Evolutionary conservation across 1,140 invertebrate genomes (phyloP).

Genomic region (Holcopasites calliopsidis): DNA sequence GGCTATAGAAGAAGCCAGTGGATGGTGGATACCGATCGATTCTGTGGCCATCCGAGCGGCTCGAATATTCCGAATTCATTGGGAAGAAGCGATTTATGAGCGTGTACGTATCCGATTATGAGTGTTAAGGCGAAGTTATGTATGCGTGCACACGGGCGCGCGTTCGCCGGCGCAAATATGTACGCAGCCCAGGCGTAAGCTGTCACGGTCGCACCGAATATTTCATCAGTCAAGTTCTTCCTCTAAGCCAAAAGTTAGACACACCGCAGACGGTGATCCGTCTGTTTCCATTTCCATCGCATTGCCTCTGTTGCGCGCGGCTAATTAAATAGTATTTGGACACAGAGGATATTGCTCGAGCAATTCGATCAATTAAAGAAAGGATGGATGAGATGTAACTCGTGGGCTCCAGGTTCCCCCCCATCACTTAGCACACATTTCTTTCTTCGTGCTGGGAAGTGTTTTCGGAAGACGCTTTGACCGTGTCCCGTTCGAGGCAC

Average conservation of each 20-base stretch:
- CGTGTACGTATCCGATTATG: constrained; percentile 38
- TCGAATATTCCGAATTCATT: constrained; percentile 54
- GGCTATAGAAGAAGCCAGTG: too few species aligned
- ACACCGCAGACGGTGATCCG: neutral
- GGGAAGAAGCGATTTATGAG: constrained; percentile 22
- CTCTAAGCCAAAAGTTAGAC: constrained; percentile 37
- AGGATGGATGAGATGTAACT: too few species aligned
- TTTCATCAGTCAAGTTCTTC: constrained; percentile 58
- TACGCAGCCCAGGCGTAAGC: neutral
- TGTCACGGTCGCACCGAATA: constrained; percentile 46
- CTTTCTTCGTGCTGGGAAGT: neutral
- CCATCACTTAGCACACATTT: neutral
- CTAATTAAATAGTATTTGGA: too few species aligned
- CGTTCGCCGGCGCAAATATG: constrained; percentile 54
- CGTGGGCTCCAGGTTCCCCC: too few species aligned
- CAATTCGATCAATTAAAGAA: too few species aligned
- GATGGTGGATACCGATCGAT: neutral
- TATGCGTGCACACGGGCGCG: neutral
- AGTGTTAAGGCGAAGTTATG: constrained; percentile 59
- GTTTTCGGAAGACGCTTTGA: too few species aligned
- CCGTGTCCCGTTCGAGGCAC: too few species aligned
- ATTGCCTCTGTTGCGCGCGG: too few species aligned
- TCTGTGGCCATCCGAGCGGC: neutral
- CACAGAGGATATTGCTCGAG: neutral
- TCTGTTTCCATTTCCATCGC: constrained; percentile 24